These are phyloP conservation scores for Cheilosia scutellata DNA, from an alignment of 2,888 invertebrate genomes.

Conservation along the genomic window DNA sequence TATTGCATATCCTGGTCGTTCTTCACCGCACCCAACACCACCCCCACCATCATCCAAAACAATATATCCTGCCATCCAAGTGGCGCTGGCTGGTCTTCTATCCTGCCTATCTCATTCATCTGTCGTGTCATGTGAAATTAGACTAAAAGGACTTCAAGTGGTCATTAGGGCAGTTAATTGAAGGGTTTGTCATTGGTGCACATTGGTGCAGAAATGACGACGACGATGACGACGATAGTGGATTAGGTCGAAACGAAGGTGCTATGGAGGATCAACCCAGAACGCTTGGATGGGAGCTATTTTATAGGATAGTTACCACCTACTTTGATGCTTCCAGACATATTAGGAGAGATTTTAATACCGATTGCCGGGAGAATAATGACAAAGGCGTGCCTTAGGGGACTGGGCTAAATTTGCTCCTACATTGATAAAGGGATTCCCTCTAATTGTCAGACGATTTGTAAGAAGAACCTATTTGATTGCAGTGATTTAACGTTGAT, in stretches of 20 bases:
- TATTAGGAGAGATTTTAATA: conserved; percentile 30
- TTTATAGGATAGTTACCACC: conserved; percentile 66
- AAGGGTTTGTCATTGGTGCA: conserved; percentile 70
- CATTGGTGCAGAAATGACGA: conserved; percentile 53
- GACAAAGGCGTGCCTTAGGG: conserved; percentile 34
- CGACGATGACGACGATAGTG: conserved; percentile 33
- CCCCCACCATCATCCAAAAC: not conserved
- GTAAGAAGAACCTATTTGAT: conserved; percentile 56
- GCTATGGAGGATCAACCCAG: conserved; percentile 18
- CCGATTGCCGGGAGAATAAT: conserved; percentile 42
- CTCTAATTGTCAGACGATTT: conserved; percentile 67
- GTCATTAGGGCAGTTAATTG: conserved; percentile 74
- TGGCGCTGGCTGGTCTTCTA: not conserved
- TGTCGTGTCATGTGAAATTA: conserved; percentile 71
- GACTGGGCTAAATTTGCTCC: not conserved
- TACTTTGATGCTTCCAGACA: conserved; percentile 43
- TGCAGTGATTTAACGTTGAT: conserved; percentile 51
- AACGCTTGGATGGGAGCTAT: conserved; percentile 33
- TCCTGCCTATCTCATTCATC: conserved; percentile 64
- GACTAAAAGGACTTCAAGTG: conserved; percentile 72
- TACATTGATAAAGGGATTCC: conserved; percentile 44
- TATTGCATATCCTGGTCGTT: conserved; percentile 65
- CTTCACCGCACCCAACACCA: conserved; percentile 14
- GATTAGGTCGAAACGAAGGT: conserved; percentile 16
- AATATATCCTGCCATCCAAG: not conserved